Percentiles rank a stretch among this genome's conserved stretches.
Conservation (phyloP, 2,888 invertebrate genomes). For the Laothoe populi region DNA sequence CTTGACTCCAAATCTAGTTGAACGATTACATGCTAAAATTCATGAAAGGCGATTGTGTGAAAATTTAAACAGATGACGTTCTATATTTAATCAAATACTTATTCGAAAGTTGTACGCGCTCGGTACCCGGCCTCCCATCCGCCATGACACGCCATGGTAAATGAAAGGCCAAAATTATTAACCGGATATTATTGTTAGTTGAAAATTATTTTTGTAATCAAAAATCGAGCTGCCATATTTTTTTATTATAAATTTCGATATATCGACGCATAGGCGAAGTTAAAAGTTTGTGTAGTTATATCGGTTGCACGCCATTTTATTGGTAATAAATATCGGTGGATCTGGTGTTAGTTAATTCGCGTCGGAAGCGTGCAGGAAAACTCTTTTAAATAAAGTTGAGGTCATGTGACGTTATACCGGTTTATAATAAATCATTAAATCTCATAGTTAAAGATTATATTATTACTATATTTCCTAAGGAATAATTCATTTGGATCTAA, state of each 20-base stretch:
- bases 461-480: not conserved
- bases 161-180: conserved; percentile 59
- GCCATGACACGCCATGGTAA: conserved; percentile 66
- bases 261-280: conserved; percentile 33
- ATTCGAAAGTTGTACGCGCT: too few relatives aligned
- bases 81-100: too few relatives aligned
- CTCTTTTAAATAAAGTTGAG: conserved; percentile 64
- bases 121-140: conserved; percentile 67
- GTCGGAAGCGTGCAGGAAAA: conserved; percentile 50
- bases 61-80: too few relatives aligned
- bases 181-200: conserved; percentile 73
- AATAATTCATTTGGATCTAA: not conserved
- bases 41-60: too few relatives aligned
- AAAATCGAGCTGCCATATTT: conserved; percentile 51
- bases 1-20: not conserved
- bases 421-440: conserved; percentile 43
- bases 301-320: conserved; percentile 65
- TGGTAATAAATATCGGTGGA: conserved; percentile 73
- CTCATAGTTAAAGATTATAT: not conserved
- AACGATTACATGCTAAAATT: not conserved
- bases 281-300: conserved; percentile 56
- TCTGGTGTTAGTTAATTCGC: conserved; percentile 61
- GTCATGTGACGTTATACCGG: conserved; percentile 51
- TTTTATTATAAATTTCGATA: conserved; percentile 50
- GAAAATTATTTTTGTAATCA: conserved; percentile 56